Evolutionary conservation across 2,797 vertebrate genomes (phyloP), one percentile per base, ranked within the genome.

Genomic region (Bradypus variegatus): DNA sequence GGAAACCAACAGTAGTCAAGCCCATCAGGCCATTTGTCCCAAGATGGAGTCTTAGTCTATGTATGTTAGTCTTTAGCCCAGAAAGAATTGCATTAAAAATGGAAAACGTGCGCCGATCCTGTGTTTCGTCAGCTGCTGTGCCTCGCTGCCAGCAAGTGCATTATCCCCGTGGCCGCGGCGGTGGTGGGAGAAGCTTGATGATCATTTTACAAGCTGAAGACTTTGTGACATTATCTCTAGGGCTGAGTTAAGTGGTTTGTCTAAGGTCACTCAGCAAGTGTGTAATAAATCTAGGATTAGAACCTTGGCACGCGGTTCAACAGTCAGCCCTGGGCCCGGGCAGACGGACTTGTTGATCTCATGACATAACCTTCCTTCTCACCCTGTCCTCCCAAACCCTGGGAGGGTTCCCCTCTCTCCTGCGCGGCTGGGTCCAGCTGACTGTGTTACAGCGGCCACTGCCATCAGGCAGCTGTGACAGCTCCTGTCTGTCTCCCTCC

Each of bases 231-330:
- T 89, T 91, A 90, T 93, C 93, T 94, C 36, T 65, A 38, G 60
- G 45, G 48, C 7, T 73, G 81, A 82, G 87, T 75, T 80, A 88
- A 95, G 89, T 92, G 89, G 89, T 89, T 95, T 89, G 91, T 93
- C 91, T 78, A 70, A 95, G 91, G 91, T 94, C 50, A 75, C 94
- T 93, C 41, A 55, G 87, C 81, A 25, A 92, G 80, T 67, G 80
- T 21, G 48, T 82, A 78, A 87, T 67, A 85, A 93, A 84, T 64
- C 90, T 83, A 78, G 90, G 80, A 58, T 91, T 89, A 92, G 92
- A 85, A 84, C 53, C 69, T 33, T 36, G 77, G 53, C 69, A 50
- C 80, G 8, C 75, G 9, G n/a, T 19, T 55, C 60, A 2, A 6
- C 76, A 14, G 87, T 8, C 77, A 69, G 77, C 45, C 0, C 15